Conservation (phyloP, 2,113 vertebrate genomes). For the Mesocricetus auratus region DNA sequence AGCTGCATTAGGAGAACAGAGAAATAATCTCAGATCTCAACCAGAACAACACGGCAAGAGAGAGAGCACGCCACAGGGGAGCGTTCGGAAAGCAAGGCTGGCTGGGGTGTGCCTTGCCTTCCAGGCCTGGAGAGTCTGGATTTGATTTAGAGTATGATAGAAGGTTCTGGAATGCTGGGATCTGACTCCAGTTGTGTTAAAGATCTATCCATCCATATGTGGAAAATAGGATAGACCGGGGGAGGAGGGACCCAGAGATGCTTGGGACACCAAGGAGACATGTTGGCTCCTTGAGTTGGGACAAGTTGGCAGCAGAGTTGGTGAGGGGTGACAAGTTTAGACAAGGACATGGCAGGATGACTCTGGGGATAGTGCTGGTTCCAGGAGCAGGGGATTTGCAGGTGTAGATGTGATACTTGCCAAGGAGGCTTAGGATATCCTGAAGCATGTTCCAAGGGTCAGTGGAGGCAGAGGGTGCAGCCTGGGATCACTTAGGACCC, state of each 20-base stretch:
- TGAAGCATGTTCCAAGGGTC: neutral
- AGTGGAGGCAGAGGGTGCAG: neutral
- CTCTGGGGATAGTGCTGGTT: neutral
- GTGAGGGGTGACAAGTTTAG: neutral
- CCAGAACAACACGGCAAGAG: conserved; percentile 63
- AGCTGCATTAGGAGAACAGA: neutral
- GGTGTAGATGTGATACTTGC: neutral
- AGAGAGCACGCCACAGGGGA: neutral
- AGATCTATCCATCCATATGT: neutral
- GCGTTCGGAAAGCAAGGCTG: neutral
- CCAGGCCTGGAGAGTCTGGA: conserved; percentile 48
- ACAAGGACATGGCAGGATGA: neutral
- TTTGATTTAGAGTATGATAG: conserved; percentile 23
- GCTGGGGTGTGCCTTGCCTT: neutral
- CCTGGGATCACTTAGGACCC: neutral
- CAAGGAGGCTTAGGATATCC: neutral
- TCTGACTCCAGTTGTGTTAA: conserved; percentile 30
- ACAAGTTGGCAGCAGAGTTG: neutral
- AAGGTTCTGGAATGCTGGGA: conserved; percentile 50
- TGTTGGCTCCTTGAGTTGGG: neutral
- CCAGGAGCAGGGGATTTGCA: neutral
- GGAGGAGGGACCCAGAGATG: neutral
- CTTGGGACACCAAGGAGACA: neutral
- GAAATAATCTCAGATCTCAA: neutral
- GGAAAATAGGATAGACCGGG: neutral